Percentiles rank a stretch among this genome's conserved stretches.
phyloP scores from a whole-genome alignment of 2,113 vertebrate species.

The Apeltes quadracus region DNA sequence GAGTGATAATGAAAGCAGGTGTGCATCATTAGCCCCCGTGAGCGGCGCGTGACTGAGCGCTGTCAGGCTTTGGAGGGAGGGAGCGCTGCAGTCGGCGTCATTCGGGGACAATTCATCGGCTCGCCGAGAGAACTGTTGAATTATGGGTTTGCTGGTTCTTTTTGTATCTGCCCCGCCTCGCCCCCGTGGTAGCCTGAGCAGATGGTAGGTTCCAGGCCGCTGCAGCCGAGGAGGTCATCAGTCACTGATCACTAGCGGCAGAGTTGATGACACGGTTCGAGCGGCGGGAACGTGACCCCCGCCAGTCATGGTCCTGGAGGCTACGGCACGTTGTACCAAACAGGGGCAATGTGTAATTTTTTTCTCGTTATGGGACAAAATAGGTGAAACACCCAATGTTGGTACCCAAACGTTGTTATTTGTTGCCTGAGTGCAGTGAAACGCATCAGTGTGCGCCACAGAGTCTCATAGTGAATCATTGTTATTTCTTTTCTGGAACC shows the following conservation, averaged over 20 bases:
- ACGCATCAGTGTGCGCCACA: neutral
- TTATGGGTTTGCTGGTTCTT: neutral
- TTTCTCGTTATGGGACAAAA: neutral
- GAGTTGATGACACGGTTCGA: neutral
- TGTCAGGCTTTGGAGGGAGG: neutral
- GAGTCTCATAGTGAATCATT: neutral
- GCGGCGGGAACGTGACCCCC: neutral
- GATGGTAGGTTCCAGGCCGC: neutral
- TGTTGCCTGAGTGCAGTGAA: neutral
- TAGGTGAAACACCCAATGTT: neutral
- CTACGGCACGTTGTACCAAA: neutral
- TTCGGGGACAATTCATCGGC: neutral
- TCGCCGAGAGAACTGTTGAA: neutral
- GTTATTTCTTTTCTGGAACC: neutral
- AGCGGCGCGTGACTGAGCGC: neutral
- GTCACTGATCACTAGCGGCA: neutral
- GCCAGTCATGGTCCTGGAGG: neutral
- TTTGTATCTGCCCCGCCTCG: neutral
- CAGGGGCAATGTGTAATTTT: neutral
- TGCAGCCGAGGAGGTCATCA: slow-evolving; percentile 1
- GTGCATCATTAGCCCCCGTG: neutral
- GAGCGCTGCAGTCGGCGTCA: neutral
- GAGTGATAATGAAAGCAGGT: neutral
- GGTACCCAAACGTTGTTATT: neutral
- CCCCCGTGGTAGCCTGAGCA: neutral